These are phyloP conservation scores for Epinephelus moara DNA, from an alignment of 2,113 vertebrate genomes.

Conservation along the genomic window DNA sequence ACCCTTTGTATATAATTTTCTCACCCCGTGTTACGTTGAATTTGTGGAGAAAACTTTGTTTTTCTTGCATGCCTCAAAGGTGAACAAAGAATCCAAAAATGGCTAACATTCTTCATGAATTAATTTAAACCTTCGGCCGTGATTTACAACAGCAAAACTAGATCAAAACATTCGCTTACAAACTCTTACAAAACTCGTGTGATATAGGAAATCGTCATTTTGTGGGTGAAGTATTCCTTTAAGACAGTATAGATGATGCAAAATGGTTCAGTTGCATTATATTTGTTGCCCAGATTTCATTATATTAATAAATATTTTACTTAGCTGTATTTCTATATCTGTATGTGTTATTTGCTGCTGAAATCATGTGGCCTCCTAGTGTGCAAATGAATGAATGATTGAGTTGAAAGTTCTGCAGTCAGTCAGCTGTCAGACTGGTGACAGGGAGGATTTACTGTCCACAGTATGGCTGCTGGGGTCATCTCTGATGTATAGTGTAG, in stretches of 20 bases:
- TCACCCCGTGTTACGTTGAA: no score
- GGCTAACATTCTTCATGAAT: no score
- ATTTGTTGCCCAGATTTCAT: neutral
- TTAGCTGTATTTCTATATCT: neutral
- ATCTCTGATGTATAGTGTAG: constrained; percentile 2
- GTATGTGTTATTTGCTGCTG: neutral
- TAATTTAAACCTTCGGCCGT: no score
- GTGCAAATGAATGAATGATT: neutral
- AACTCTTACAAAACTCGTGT: no score
- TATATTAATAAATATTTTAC: neutral
- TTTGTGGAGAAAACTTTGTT: no score
- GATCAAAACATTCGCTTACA: no score
- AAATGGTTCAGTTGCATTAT: neutral
- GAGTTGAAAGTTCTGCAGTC: neutral
- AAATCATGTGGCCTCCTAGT: neutral
- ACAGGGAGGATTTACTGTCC: constrained; percentile 15
- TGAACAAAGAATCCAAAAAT: no score
- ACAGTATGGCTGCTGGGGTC: constrained; percentile 12
- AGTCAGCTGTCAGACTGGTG: neutral
- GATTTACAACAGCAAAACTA: no score
- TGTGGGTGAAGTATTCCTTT: no score
- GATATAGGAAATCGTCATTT: no score
- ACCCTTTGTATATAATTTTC: no score
- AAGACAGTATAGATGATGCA: neutral
- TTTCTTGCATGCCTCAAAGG: no score